A percentile compares a stretch with the other conserved stretches of the same genome.
Conservation (phyloP, 2,113 vertebrate species). For the Fregata magnificens region DNA sequence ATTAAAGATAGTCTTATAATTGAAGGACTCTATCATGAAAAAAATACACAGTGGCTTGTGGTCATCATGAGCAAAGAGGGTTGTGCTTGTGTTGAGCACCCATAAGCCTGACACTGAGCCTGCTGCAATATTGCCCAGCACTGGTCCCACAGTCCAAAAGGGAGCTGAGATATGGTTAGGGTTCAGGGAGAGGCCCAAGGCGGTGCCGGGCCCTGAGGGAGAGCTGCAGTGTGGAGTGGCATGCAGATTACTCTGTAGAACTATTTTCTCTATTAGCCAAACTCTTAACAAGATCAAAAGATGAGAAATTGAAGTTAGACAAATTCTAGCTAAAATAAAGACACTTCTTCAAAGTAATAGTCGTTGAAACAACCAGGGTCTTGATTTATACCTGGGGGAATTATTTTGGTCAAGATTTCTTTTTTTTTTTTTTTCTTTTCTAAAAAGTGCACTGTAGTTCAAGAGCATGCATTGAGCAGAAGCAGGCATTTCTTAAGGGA, state of each 20-base stretch:
- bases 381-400: background rate
- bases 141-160: background rate
- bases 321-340: background rate
- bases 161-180: background rate
- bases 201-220: background rate
- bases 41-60: background rate
- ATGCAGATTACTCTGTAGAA: background rate
- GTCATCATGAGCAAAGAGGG: background rate
- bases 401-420: background rate
- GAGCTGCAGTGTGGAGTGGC: background rate
- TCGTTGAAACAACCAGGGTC: background rate
- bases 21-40: background rate
- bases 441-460: background rate
- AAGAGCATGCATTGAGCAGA: background rate
- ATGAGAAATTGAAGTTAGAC: background rate
- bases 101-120: background rate
- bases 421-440: background rate
- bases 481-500: background rate
- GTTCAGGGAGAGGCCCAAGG: background rate
- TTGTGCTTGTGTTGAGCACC: background rate
- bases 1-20: background rate
- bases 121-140: background rate
- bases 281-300: background rate
- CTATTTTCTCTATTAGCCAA: background rate
- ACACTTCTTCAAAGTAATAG: background rate